Conservation (phyloP, 2,113 vertebrate species). For the Martes martes region DNA sequence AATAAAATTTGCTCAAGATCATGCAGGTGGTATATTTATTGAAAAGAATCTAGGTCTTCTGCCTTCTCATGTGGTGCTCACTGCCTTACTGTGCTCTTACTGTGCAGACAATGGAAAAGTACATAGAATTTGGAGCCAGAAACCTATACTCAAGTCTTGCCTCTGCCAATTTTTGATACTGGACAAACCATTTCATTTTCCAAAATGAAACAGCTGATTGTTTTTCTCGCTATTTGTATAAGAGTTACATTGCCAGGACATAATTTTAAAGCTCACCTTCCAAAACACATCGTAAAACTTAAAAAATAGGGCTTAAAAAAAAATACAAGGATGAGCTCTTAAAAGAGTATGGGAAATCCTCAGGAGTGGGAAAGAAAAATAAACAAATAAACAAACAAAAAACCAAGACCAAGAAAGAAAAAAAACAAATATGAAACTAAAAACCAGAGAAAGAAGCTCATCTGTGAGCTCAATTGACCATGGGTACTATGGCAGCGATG, state of each 20-base stretch:
- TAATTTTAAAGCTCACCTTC: background rate
- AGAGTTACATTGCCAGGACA: background rate
- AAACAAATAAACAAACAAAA: background rate
- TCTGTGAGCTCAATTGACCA: background rate
- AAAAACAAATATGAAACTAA: background rate
- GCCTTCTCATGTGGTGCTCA: background rate
- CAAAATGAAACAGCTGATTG: background rate
- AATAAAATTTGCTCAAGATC: conserved; percentile 17
- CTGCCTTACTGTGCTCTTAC: background rate
- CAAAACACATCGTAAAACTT: background rate
- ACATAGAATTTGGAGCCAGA: background rate
- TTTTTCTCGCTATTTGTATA: background rate
- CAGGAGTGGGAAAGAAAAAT: background rate
- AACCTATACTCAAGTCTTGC: background rate
- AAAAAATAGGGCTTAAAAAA: background rate
- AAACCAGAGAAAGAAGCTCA: background rate
- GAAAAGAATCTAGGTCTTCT: background rate
- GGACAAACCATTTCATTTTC: background rate
- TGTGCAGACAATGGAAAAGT: background rate
- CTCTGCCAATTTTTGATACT: background rate
- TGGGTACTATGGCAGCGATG: background rate
- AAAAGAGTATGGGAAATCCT: background rate
- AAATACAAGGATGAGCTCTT: background rate
- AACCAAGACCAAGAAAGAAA: too few species aligned
- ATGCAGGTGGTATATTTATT: background rate